These are phyloP conservation scores for Bubo bubo DNA, from an alignment of 2,113 vertebrate species.

Conservation along the genomic window DNA sequence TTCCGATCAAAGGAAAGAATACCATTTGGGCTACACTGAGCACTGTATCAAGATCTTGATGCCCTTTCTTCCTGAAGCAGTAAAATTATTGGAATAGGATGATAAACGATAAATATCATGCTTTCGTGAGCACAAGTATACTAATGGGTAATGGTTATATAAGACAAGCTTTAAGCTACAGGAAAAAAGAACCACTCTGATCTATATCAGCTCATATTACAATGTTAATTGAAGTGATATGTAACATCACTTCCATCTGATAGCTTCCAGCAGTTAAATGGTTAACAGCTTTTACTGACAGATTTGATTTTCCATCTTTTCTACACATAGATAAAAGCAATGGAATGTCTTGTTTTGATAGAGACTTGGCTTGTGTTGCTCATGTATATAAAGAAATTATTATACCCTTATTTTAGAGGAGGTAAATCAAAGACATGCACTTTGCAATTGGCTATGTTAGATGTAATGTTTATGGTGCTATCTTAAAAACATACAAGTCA, in stretches of 20 bases:
- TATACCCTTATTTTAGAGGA: background rate
- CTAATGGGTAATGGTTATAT: background rate
- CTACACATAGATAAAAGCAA: background rate
- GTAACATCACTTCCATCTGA: background rate
- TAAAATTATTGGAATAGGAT: background rate
- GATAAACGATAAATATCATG: background rate
- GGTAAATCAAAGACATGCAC: conserved; percentile 4
- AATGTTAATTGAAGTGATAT: background rate
- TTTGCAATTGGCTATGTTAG: background rate
- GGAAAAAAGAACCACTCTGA: background rate
- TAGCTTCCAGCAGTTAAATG: background rate
- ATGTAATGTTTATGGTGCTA: background rate
- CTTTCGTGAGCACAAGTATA: background rate
- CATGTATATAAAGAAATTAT: background rate
- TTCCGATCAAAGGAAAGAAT: background rate
- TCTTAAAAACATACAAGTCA: background rate
- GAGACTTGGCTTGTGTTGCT: background rate
- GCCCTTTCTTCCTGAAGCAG: background rate
- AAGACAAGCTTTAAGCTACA: background rate
- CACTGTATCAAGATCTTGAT: background rate
- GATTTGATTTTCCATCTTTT: background rate
- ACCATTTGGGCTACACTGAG: background rate
- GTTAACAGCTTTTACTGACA: background rate
- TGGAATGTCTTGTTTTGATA: background rate
- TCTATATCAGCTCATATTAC: background rate